Percentiles rank a stretch among this genome's conserved stretches.
Evolutionary conservation across 2,113 vertebrate genomes (phyloP).

Genomic region (Agelaius phoeniceus): DNA sequence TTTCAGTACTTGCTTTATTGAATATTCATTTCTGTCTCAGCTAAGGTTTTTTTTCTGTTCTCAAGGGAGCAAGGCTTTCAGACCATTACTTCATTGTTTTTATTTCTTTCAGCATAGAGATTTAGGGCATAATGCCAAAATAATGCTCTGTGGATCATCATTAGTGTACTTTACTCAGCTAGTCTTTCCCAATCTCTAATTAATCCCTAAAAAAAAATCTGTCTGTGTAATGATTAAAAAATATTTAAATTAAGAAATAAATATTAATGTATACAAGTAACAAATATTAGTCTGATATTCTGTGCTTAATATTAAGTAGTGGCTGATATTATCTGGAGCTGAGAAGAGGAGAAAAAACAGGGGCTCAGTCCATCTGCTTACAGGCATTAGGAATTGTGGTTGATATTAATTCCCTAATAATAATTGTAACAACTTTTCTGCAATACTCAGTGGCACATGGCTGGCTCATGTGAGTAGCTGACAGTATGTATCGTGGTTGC

Average conservation of each 20-base stretch:
- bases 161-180: background rate
- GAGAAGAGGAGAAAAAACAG: background rate
- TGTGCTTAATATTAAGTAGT: background rate
- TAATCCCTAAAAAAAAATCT: background rate
- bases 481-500: background rate
- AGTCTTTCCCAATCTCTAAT: background rate
- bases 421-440: background rate
- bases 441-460: background rate
- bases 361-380: background rate
- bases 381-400: background rate
- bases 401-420: background rate
- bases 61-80: background rate
- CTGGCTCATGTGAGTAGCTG: background rate
- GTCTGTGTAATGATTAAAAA: background rate
- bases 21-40: background rate
- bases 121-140: background rate
- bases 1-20: background rate
- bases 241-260: background rate
- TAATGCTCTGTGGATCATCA: background rate
- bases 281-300: background rate
- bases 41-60: background rate
- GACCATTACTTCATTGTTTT: background rate
- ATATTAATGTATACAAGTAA: background rate
- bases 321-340: background rate
- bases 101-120: background rate